Evolutionary conservation across 1,140 invertebrate species (phyloP), one percentile per base, ranked within the genome.

Genomic region (Psix sp.): DNA sequence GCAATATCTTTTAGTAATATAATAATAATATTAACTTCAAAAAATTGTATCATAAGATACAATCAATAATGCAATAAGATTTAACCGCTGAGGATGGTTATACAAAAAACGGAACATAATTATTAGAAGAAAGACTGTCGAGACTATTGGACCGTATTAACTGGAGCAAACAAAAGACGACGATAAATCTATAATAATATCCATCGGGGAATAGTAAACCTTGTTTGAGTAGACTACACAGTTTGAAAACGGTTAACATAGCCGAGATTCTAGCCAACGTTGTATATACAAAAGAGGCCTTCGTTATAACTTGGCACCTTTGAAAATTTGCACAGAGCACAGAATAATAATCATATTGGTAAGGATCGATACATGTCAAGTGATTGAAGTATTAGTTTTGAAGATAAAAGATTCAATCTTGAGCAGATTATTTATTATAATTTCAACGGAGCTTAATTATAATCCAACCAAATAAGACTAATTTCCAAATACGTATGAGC

Each of bases 151-250:
- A 73, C 52, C 68, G 48, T 54, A 60, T 35, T 60, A 73, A 73
- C 70, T 66, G 60, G 70, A 66, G 70, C 70, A 73, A 73, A 73
- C 70, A 73, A 66, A 73, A 72, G 70, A 66, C 60, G 60, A 65
- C 54, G 52, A 73, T 73, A 73, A 73, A 73, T 73, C 70, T 73
- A 59, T 63, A 72, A 65, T 72, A 65, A 38, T 72, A 65, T 52
- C 60, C 68, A 72, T 52, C 31, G 38, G 59, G 59, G 68, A 65
- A 72, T 72, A 60, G 52, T 73, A 73, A 73, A 73, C 29, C 60
- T 24, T 46, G 54, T 60, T 66, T 73, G 54, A 57, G 60, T 43
- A 73, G 60, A 60, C 46, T 66, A 40, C 48, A 40, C 46, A 60
- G 60, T 73, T 73, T 60, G 46, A 73, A 66, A 73, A 66, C 70